Evolutionary conservation across 2,113 vertebrate genomes (phyloP).

Genomic region (Ovis canadensis): DNA sequence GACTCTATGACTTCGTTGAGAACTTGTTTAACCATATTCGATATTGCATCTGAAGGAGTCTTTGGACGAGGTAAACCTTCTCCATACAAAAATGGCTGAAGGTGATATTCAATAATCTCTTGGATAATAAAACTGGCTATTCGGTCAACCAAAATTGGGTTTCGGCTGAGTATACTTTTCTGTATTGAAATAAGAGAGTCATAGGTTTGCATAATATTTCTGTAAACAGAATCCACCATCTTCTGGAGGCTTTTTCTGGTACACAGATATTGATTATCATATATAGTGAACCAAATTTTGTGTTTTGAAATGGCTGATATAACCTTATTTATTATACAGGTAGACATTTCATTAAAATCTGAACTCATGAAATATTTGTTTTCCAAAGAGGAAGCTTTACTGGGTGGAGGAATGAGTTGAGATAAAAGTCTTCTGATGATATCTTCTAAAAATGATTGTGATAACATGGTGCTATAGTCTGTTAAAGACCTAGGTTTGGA

Average conservation of each 20-base stretch:
- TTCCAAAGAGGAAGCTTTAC: background rate
- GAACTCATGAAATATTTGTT: background rate
- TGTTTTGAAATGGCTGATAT: conserved; percentile 69
- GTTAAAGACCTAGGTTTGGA: background rate
- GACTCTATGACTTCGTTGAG: conserved; percentile 42
- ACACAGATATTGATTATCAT: conserved; percentile 25
- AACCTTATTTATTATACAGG: conserved; percentile 56
- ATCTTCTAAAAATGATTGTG: conserved; percentile 69
- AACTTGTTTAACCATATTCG: conserved; percentile 58
- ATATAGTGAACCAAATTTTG: conserved; percentile 63
- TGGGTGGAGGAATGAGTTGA: conserved; percentile 32
- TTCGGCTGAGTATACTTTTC: conserved; percentile 47
- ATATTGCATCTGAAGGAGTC: conserved; percentile 38
- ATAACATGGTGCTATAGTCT: conserved; percentile 51
- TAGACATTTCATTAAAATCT: conserved; percentile 58
- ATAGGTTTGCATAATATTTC: conserved; percentile 46
- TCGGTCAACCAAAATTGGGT: conserved; percentile 25
- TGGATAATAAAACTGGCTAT: conserved; percentile 70
- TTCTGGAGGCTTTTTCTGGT: conserved; percentile 37
- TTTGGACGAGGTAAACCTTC: background rate
- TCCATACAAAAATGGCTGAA: conserved; percentile 62
- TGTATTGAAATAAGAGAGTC: conserved; percentile 52
- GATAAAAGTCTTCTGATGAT: conserved; percentile 55
- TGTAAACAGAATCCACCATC: conserved; percentile 68
- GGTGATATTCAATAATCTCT: conserved; percentile 67